phyloP scores from a whole-genome alignment of 1,140 invertebrate species.

The Campoletis sonorensis region DNA sequence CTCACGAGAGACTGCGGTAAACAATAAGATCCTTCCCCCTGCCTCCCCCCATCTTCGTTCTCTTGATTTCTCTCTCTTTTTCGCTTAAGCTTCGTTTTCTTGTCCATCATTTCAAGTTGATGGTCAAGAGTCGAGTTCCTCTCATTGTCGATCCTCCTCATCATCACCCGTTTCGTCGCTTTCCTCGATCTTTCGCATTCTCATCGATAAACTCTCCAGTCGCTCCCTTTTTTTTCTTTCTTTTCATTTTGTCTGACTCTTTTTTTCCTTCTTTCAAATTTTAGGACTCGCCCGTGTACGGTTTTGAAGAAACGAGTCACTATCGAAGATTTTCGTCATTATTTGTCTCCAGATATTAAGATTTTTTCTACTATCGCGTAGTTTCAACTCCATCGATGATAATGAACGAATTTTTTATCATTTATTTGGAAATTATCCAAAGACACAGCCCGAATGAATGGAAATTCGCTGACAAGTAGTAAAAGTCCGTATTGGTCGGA shows the following conservation, averaged over 20 bases:
- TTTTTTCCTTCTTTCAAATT: neutral
- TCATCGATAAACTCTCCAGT: neutral
- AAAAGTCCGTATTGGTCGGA: neutral
- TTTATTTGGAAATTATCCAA: slow-evolving; percentile 47
- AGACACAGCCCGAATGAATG: neutral
- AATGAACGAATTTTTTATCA: slow-evolving; percentile 48
- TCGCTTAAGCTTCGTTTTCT: slow-evolving; percentile 43
- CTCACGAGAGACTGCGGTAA: slow-evolving; percentile 41
- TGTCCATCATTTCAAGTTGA: slow-evolving; percentile 31
- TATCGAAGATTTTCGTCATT: no score
- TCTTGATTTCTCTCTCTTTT: slow-evolving; percentile 39
- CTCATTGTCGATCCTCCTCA: slow-evolving; percentile 36
- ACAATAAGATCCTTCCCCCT: slow-evolving; percentile 52
- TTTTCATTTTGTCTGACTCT: slow-evolving; percentile 25
- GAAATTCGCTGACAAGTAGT: neutral
- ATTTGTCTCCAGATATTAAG: no score
- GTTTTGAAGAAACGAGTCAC: no score
- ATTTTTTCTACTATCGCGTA: no score
- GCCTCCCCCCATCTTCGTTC: slow-evolving; percentile 44
- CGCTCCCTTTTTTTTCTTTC: neutral
- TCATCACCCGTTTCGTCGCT: slow-evolving; percentile 12
- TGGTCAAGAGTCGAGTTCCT: neutral
- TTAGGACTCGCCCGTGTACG: no score
- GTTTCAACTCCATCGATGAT: neutral
- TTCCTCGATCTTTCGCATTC: neutral